Conservation (phyloP, 2,113 vertebrate species). For the Colistium nudipinnis region DNA sequence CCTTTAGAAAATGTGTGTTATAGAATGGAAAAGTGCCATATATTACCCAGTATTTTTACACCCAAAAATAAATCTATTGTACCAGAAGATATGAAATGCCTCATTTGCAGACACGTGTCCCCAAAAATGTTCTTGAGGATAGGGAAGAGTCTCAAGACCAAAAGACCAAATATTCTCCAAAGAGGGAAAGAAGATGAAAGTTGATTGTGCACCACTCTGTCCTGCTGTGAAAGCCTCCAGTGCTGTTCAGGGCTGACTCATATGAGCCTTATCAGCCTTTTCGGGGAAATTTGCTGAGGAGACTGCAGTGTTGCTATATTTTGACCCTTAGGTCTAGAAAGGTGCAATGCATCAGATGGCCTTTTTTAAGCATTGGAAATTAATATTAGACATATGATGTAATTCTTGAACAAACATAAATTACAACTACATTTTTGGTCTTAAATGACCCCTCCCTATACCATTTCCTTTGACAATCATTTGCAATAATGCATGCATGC, state of each 20-base stretch:
- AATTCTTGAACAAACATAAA: neutral
- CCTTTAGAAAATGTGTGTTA: constrained; percentile 32
- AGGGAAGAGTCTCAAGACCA: constrained; percentile 20
- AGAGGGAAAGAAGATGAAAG: neutral
- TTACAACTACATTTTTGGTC: neutral
- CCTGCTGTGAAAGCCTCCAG: neutral
- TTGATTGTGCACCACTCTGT: no score
- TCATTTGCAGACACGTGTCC: constrained; percentile 1
- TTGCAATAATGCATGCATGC: no score
- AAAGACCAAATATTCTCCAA: constrained; percentile 5
- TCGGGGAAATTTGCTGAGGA: neutral
- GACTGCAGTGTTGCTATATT: neutral
- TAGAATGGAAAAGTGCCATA: no score
- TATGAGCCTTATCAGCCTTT: no score
- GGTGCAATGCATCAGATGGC: neutral
- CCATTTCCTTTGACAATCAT: no score
- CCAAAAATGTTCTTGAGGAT: neutral
- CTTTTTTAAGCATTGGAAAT: no score
- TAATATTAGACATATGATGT: neutral
- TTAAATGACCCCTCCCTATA: neutral
- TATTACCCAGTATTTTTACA: no score
- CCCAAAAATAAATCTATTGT: neutral
- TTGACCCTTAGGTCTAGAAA: neutral
- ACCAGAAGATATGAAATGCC: constrained; percentile 15
- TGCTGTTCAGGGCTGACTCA: no score